Conservation (phyloP, 2,113 vertebrate species). For the Aleadryas rufinucha region DNA sequence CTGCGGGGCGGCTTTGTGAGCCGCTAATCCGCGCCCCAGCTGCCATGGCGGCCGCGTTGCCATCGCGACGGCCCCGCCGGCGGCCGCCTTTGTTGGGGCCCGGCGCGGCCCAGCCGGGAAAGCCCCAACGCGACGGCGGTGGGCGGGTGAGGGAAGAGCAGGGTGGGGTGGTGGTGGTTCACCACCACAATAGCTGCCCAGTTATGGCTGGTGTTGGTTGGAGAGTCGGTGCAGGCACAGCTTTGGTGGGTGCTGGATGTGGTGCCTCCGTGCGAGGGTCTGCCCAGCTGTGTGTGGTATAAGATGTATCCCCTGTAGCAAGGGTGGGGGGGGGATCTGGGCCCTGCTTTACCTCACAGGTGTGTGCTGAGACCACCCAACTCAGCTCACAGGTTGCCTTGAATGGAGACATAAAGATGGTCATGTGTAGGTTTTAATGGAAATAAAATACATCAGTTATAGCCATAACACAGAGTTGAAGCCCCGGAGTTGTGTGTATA, state of each 20-base stretch:
- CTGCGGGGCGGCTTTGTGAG: slow-evolving; percentile 77
- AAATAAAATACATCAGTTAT: neutral
- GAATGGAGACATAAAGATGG: neutral
- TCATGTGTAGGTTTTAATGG: neutral
- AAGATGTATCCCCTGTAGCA: accelerated
- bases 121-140: neutral
- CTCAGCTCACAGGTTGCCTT: neutral
- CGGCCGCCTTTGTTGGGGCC: slow-evolving; percentile 80
- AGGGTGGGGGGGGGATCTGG: neutral
- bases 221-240: neutral
- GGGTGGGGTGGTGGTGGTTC: neutral
- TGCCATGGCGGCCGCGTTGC: slow-evolving; percentile 78
- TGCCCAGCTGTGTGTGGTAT: accelerated
- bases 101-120: slow-evolving; percentile 60
- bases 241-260: neutral
- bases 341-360: neutral
- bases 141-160: neutral
- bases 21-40: slow-evolving; percentile 78
- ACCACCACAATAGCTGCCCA: neutral
- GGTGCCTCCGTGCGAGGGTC: neutral
- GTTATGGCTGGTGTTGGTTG: neutral
- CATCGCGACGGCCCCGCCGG: slow-evolving; percentile 69
- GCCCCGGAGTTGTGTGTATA: neutral
- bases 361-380: neutral
- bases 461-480: neutral